Evolutionary conservation across 2,888 invertebrate genomes (phyloP).

Genomic region (Ectemnius cavifrons): DNA sequence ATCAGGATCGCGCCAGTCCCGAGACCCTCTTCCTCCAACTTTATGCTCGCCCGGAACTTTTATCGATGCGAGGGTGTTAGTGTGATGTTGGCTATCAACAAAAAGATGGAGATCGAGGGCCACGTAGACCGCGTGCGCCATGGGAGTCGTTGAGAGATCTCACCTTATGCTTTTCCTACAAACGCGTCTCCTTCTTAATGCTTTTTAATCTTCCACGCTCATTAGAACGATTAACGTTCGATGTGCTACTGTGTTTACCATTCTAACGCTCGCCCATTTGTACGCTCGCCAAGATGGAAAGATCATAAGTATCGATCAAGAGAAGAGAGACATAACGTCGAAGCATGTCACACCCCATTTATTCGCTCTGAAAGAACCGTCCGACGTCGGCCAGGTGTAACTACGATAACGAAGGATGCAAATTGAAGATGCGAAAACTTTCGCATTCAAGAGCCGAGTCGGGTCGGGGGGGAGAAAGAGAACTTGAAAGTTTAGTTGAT

Average conservation of each 20-base stretch:
- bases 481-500: neutral
- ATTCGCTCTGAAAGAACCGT: too few relatives aligned
- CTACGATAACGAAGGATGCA: too few relatives aligned
- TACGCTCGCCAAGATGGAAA: too few relatives aligned
- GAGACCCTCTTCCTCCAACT: conserved; percentile 41
- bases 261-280: too few relatives aligned
- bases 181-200: neutral
- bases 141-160: conserved; percentile 65
- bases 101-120: conserved; percentile 50
- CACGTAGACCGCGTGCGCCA: conserved; percentile 48
- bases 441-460: neutral
- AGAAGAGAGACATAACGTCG: too few relatives aligned
- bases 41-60: conserved; percentile 65
- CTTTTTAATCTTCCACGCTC: conserved; percentile 8
- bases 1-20: conserved; percentile 32
- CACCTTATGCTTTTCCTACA: conserved; percentile 24
- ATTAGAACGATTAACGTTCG: too few relatives aligned
- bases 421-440: too few relatives aligned
- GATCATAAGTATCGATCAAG: too few relatives aligned
- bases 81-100: conserved; percentile 68
- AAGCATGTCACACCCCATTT: too few relatives aligned
- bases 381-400: too few relatives aligned
- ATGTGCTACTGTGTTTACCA: too few relatives aligned
- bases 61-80: conserved; percentile 66
- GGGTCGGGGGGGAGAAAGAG: neutral